Conservation (phyloP, 2,113 vertebrate genomes). For the Periophthalmodon schlosseri region DNA sequence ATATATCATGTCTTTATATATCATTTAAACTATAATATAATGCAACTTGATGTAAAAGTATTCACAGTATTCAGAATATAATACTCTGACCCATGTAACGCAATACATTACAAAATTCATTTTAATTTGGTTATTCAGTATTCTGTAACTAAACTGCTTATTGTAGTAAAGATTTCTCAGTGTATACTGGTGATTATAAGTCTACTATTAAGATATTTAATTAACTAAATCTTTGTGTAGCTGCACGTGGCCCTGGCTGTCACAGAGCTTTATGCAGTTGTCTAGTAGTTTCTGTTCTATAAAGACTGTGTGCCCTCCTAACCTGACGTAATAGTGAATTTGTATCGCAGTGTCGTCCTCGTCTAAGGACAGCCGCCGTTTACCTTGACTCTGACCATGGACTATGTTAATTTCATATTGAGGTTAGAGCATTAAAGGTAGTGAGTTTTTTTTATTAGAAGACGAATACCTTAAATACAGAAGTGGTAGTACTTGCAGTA, state of each 20-base stretch:
- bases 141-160: too few species aligned
- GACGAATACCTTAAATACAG: neutral
- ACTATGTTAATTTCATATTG: neutral
- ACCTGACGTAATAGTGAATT: neutral
- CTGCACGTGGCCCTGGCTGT: neutral
- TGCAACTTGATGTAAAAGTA: too few species aligned
- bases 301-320: neutral
- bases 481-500: neutral
- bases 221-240: neutral
- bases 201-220: too few species aligned
- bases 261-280: neutral
- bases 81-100: too few species aligned
- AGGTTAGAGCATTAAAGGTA: neutral
- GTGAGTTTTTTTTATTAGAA: neutral
- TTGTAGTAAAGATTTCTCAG: too few species aligned
- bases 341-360: too few species aligned
- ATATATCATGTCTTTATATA: too few species aligned
- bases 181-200: too few species aligned
- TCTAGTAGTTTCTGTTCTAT: neutral
- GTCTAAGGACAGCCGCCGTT: conserved; percentile 32
- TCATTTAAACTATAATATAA: too few species aligned
- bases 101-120: too few species aligned
- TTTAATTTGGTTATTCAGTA: too few species aligned
- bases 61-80: too few species aligned
- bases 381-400: conserved; percentile 39